Evolutionary conservation across 2,113 vertebrate genomes (phyloP).

Genomic region (Eretmochelys imbricata): DNA sequence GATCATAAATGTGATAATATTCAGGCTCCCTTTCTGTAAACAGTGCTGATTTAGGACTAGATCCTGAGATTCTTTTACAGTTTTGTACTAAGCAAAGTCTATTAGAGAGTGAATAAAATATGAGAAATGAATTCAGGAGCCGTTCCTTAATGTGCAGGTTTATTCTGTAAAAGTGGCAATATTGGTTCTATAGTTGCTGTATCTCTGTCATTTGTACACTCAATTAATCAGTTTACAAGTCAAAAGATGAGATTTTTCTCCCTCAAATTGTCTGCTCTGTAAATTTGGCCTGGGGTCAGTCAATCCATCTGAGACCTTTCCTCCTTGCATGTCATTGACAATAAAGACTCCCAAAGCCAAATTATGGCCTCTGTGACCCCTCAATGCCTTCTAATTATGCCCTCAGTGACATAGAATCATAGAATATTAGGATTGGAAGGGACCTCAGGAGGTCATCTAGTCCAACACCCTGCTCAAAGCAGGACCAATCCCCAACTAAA

Average conservation of each 20-base stretch:
- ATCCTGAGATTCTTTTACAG: background rate
- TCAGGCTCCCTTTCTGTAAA: background rate
- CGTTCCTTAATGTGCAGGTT: background rate
- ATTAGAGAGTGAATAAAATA: fast-evolving
- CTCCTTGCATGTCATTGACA: background rate
- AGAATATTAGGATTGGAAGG: too few relatives aligned
- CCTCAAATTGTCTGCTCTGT: background rate
- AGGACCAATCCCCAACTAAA: too few relatives aligned
- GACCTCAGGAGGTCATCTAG: too few relatives aligned
- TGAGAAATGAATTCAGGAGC: background rate
- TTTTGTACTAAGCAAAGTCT: background rate
- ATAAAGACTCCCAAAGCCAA: background rate
- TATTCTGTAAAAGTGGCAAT: background rate
- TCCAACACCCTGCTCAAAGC: too few relatives aligned
- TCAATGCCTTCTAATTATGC: background rate
- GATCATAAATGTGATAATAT: fast-evolving
- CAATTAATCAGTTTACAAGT: background rate
- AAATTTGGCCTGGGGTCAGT: background rate
- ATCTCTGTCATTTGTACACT: background rate
- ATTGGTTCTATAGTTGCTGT: background rate
- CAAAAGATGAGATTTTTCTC: background rate
- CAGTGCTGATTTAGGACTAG: background rate
- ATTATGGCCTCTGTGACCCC: fast-evolving
- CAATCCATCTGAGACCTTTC: background rate
- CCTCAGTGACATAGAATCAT: background rate